Conservation (phyloP, 53 echinoderm and acorn worm species). For the Luidia sarsii region DNA sequence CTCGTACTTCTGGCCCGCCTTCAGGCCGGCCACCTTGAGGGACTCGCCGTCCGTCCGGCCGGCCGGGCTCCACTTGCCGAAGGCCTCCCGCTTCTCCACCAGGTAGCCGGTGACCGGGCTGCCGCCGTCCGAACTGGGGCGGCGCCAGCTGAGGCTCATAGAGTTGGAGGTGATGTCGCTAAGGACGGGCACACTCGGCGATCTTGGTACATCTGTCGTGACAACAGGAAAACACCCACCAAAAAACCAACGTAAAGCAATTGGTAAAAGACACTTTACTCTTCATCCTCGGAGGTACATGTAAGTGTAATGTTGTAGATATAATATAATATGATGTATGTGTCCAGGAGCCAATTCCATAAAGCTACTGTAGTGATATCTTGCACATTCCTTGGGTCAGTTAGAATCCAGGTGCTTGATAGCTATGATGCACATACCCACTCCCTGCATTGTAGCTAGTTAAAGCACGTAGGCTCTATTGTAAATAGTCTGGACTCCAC, state of each 20-base stretch:
- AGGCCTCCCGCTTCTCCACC: conserved; percentile 87
- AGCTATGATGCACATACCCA: too few relatives aligned
- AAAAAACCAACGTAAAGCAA: background rate
- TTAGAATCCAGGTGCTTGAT: too few relatives aligned
- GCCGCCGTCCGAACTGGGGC: conserved; percentile 91
- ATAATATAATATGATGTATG: too few relatives aligned
- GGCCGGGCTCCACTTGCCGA: conserved; percentile 73
- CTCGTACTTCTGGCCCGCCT: conserved; percentile 80
- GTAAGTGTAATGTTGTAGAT: too few relatives aligned
- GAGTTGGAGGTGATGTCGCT: conserved; percentile 74
- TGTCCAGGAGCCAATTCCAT: too few relatives aligned
- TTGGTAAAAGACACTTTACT: too few relatives aligned
- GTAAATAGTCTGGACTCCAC: too few relatives aligned
- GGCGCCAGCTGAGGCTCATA: conserved; percentile 78
- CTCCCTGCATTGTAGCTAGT: too few relatives aligned
- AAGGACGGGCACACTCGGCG: conserved; percentile 75
- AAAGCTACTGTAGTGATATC: too few relatives aligned
- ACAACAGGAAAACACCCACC: background rate
- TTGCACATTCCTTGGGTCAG: too few relatives aligned
- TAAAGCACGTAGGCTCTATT: too few relatives aligned
- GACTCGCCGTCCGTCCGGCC: conserved; percentile 60
- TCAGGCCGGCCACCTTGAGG: conserved; percentile 70
- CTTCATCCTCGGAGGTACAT: too few relatives aligned
- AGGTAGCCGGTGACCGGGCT: conserved; percentile 70
- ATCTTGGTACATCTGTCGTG: conserved; percentile 81